Percentiles rank a stretch among this genome's conserved stretches.
Evolutionary conservation across 2,797 vertebrate genomes (phyloP).

Genomic region (Periophthalmus magnuspinnatus): DNA sequence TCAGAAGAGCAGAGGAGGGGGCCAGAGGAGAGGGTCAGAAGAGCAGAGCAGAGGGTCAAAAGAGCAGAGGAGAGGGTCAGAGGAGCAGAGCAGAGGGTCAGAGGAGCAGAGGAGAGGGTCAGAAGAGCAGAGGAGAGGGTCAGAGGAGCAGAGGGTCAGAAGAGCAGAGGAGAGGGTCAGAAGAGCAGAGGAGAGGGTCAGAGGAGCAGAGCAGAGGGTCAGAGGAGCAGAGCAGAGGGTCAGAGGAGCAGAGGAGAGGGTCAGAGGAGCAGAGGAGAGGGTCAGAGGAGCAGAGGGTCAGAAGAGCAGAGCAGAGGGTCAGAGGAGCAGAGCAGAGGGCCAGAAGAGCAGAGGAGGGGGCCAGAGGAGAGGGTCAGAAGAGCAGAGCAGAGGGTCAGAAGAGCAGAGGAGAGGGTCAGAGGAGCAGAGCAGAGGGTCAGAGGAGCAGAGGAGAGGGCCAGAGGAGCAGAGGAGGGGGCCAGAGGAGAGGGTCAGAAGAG

Average conservation of each 20-base stretch:
- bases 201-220: background rate
- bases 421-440: too few species aligned
- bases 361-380: background rate
- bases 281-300: background rate
- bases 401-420: background rate
- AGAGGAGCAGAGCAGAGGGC: background rate
- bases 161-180: background rate
- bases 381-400: background rate
- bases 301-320: background rate
- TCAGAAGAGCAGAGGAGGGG: background rate
- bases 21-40: constrained; percentile 1
- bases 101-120: background rate
- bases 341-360: background rate
- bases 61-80: background rate
- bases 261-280: too few species aligned
- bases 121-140: too few species aligned
- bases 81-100: background rate
- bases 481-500: background rate
- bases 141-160: background rate
- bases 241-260: background rate
- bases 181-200: background rate
- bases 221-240: background rate
- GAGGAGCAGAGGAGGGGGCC: background rate
- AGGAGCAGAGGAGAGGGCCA: background rate
- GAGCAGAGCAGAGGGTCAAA: background rate